Evolutionary conservation across 2,888 invertebrate genomes (phyloP).

Genomic region (Eristalinus sepulchralis): DNA sequence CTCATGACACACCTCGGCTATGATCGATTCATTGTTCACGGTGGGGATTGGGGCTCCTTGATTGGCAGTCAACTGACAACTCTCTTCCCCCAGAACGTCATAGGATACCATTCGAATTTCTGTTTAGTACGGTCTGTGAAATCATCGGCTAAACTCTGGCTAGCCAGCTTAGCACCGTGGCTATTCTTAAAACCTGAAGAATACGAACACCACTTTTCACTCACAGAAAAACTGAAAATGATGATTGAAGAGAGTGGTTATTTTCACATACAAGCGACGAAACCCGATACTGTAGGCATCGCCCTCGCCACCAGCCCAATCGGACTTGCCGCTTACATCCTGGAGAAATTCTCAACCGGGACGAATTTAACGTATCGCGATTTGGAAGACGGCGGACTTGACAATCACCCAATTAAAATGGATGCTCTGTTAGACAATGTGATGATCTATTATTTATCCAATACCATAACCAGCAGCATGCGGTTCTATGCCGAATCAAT

Average conservation of each 20-base stretch:
- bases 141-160: conserved; percentile 74
- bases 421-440: conserved; percentile 90
- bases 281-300: conserved; percentile 90
- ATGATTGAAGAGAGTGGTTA: conserved; percentile 81
- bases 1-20: conserved; percentile 85
- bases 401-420: conserved; percentile 83
- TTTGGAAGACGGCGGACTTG: conserved; percentile 85
- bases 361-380: conserved; percentile 83
- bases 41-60: conserved; percentile 89
- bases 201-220: conserved; percentile 78
- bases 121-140: conserved; percentile 77
- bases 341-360: conserved; percentile 92
- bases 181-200: conserved; percentile 82
- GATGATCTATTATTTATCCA: conserved; percentile 91
- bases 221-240: conserved; percentile 67
- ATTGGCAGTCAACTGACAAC: conserved; percentile 83
- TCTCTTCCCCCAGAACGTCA: conserved; percentile 83
- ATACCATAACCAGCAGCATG: conserved; percentile 87
- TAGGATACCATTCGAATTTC: conserved; percentile 84
- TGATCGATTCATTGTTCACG: conserved; percentile 84
- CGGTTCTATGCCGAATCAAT: conserved; percentile 88
- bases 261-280: conserved; percentile 89
- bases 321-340: conserved; percentile 90
- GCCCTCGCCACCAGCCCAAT: conserved; percentile 88
- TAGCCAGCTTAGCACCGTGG: conserved; percentile 82